Evolutionary conservation across 2,113 vertebrate genomes (phyloP), one percentile per base, ranked within the genome.

Genomic region (Scatophagus argus): DNA sequence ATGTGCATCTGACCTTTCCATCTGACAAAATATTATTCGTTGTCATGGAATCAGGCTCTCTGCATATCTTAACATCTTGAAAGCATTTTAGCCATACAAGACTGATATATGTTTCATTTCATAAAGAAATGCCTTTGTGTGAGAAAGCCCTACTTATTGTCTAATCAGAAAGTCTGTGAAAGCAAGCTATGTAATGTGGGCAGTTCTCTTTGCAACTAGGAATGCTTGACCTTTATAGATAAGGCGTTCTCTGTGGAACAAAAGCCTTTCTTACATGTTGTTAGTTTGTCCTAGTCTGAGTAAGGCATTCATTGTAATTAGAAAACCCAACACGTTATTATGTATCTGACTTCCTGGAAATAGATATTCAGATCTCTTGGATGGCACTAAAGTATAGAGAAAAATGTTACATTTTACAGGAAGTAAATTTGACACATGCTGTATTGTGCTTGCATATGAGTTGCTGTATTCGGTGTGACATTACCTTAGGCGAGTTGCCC

Each of bases 181-280:
- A 85, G 77, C 62, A 77, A 65, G 68, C 81, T 72, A 69, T 82
- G 88, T 83, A 72, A 88, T 76, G 85, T 91, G 83, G 86, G 79
- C 64, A 69, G 74, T 74, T 87, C 73, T 78, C 79, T 76, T 78
- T 69, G 79, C 78, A 58, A 66, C 74, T 43, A 81, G 84, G 81
- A 93, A 82, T 85, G 81, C 62, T 87, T 92, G 90, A 93, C 92
- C 86, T 93, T 93, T 91, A 85, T 74, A 88, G 87, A 92, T 90
- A 89, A 88, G 88, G 77, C 86, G 85, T 91, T 92, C 87, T 92
- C 65, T 90, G 23, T 31, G 60, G 75, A 91, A 92, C 90, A 92
- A 93, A 94, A 77, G 85, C 74, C 88, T 90, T 82, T 91, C 78
- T 90, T 82, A 75, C 68, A 65, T 92, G 84, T 88, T 77, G 72